These are phyloP conservation scores for Trisateles emortualis DNA, from an alignment of 2,888 invertebrate species.

Conservation along the genomic window DNA sequence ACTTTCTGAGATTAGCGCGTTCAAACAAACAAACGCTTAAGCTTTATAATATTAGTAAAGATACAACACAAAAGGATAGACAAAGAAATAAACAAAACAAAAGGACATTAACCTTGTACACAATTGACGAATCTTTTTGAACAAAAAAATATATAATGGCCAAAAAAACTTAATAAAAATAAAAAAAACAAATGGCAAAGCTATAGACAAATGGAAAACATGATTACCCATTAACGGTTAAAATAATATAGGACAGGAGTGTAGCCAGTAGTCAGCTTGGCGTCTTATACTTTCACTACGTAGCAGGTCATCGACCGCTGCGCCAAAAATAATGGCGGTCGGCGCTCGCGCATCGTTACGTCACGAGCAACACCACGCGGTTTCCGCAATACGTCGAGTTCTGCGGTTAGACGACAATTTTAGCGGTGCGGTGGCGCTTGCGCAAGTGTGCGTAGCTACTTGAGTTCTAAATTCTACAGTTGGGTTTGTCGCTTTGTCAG, in stretches of 20 bases:
- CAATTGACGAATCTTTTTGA: no score
- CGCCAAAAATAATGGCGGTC: slow-evolving; percentile 72
- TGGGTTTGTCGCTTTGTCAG: background rate
- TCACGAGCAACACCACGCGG: slow-evolving; percentile 44
- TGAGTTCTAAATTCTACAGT: background rate
- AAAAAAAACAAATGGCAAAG: no score
- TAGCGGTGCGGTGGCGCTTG: slow-evolving; percentile 16
- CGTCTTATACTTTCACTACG: slow-evolving; percentile 79
- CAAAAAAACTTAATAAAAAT: no score
- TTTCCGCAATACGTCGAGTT: slow-evolving; percentile 48
- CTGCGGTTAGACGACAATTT: slow-evolving; percentile 47
- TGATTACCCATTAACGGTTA: no score
- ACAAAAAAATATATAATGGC: no score
- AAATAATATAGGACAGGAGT: slow-evolving; percentile 48
- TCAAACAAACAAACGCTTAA: no score
- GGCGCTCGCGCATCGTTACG: slow-evolving; percentile 52
- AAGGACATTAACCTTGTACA: no score
- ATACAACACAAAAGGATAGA: no score
- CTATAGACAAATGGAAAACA: no score
- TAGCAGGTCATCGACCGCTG: slow-evolving; percentile 63
- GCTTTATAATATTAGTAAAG: no score
- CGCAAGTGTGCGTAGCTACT: slow-evolving; percentile 30
- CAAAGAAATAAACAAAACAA: no score
- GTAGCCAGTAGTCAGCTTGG: slow-evolving; percentile 71
- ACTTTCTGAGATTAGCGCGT: no score